phyloP scores from a whole-genome alignment of 2,888 invertebrate species.

The Harpalus rubripes region DNA sequence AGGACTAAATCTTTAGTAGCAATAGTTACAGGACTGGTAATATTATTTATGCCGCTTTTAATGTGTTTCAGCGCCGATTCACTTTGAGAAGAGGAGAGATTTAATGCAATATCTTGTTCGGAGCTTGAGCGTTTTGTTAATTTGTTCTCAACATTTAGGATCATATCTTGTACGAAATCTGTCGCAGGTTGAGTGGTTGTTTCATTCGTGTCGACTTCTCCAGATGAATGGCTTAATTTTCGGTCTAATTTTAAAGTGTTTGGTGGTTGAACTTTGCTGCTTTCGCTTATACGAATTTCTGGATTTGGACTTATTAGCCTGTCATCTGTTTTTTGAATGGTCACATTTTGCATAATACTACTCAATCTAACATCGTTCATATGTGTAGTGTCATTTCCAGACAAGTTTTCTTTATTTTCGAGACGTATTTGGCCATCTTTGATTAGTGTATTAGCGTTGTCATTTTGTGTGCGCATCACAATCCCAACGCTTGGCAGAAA shows the following conservation, averaged over 20 bases:
- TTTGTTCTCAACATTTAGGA: conserved; percentile 69
- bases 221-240: conserved; percentile 85
- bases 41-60: conserved; percentile 76
- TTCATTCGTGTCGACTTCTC: conserved; percentile 80
- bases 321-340: conserved; percentile 69
- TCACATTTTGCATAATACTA: conserved; percentile 76
- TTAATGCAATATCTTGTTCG: conserved; percentile 84
- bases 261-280: conserved; percentile 78
- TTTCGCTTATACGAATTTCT: conserved; percentile 80
- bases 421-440: conserved; percentile 69
- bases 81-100: conserved; percentile 88
- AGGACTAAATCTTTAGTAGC: conserved; percentile 84
- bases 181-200: conserved; percentile 68
- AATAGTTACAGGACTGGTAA: conserved; percentile 84
- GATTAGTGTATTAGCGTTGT: conserved; percentile 38
- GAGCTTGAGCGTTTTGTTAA: conserved; percentile 79
- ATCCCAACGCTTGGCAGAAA: conserved; percentile 85
- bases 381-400: conserved; percentile 72
- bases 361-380: conserved; percentile 76
- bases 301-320: conserved; percentile 80
- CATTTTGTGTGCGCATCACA: conserved; percentile 77
- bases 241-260: conserved; percentile 80
- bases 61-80: conserved; percentile 87
- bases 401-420: conserved; percentile 75
- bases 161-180: conserved; percentile 67